Evolutionary conservation across 2,797 vertebrate genomes (phyloP), one percentile per base, ranked within the genome.

Genomic region (Sebastes flavidus): DNA sequence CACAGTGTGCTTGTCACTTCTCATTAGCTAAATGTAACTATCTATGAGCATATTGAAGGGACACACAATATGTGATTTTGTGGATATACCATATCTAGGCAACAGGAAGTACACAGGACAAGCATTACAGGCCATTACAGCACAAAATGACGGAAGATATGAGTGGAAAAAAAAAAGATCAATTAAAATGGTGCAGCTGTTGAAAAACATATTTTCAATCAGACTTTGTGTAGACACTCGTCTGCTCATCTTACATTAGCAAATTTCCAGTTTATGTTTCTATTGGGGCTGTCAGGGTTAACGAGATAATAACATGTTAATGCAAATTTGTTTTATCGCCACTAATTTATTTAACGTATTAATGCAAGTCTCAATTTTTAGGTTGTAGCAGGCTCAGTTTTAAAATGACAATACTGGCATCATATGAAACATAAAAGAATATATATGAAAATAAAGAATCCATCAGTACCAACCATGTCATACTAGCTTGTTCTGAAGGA

Each of bases 11-110:
- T 36, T 76, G 67, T 75, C 65, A 61, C 61, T n/a, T 56, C 73
- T 85, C 76, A 75, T 90, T 85, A 84, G 67, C 27, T 9, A 70
- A 11, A 14, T 78, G 75, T 70, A 6, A 12, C 32, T 46, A 13
- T 77, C 52, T 18, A 11, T 54, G 71, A 73, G 24, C 80, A 84
- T 65, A 82, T 67, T 76, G 65, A 80, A 69, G 61, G 62, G 68
- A 81, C 70, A 87, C 54, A 46, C 56, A 80, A 38, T 55, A 30
- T 81, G 63, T 55, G 12, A 58, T 52, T 55, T 52, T 46, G 69
- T 75, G 30, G 27, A 38, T 75, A 38, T 30, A 54, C 12, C 56
- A 36, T 32, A 25, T 32, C 29, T 4, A 59, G 25, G 18, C 42
- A 86, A 60, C 62, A 69, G 69, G n/a, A 52, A 70, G 46, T 18